Evolutionary conservation across 2,888 invertebrate genomes (phyloP), one percentile per base, ranked within the genome.

Genomic region (Apodemia duryi): DNA sequence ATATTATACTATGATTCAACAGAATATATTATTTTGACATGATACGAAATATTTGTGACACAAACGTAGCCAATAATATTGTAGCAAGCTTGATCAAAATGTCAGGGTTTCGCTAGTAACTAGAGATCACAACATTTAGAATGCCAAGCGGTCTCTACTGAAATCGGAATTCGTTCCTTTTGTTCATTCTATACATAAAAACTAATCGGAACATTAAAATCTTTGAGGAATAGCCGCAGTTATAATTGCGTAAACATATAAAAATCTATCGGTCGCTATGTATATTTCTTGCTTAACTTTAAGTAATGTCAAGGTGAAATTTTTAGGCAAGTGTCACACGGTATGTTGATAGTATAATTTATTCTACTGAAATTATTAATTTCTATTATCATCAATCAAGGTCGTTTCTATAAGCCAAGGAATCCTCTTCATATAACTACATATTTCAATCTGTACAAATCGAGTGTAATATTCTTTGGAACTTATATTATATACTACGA

Each of bases 21-120:
- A 49, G 41, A 62, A 62, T 41, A 13, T 62, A 21, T 21, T 21
- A 21, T 21, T 21, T 51, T 52, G 63, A 63, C 6, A 29, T 63
- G 51, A 38, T 13, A 52, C 51, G 49, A 63, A 63, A 62, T 62
- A 62, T 66, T 63, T 68, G 68, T 69, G 64, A 63, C 65, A 52
- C 60, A 68, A 67, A 65, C 62, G 61, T 43, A 49, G 52, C 57
- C 67, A 69, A 72, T 71, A 71, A 69, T 6, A 49, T 76, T 73
- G 72, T 78, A 82, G 82, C 82, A 81, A 81, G 75, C 71, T 80
- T 79, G 74, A 78, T 72, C 77, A 72, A 89, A 88, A 89, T 89
- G 88, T 89, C 89, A 89, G 85, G 89, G 88, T 83, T n/a, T 86
- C 77, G 74, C 71, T 71, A 71, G 75, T 70, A 73, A 73, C 75